These are phyloP conservation scores for Altica lythri DNA, from an alignment of 2,888 invertebrate species.

Conservation along the genomic window DNA sequence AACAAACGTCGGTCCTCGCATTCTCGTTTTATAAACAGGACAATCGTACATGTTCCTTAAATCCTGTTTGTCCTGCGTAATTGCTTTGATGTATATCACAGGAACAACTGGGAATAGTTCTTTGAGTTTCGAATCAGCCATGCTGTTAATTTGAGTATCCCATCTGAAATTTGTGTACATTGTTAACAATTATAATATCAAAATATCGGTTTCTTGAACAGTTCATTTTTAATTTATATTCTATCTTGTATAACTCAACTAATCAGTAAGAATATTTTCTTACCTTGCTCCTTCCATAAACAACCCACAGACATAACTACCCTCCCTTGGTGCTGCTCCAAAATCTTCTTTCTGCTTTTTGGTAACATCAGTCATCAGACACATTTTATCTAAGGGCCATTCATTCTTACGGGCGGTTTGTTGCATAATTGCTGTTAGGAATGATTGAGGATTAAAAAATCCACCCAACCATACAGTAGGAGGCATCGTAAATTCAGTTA, in stretches of 20 bases:
- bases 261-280: constrained; percentile 8
- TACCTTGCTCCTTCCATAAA: constrained; percentile 86
- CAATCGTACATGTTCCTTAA: constrained; percentile 86
- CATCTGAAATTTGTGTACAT: constrained; percentile 63
- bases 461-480: constrained; percentile 91
- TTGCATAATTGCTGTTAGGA: constrained; percentile 96
- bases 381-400: constrained; percentile 96
- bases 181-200: not conserved
- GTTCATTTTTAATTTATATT: not conserved
- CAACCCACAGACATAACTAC: constrained; percentile 86
- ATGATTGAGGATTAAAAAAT: constrained; percentile 96
- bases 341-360: constrained; percentile 87
- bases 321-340: constrained; percentile 84
- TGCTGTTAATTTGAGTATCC: constrained; percentile 78
- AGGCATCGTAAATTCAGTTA: constrained; percentile 84
- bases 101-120: constrained; percentile 91
- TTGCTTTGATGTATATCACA: constrained; percentile 84
- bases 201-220: not conserved
- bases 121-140: constrained; percentile 84
- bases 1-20: constrained; percentile 89
- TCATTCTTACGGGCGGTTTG: constrained; percentile 94
- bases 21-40: constrained; percentile 89
- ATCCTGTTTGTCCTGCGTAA: constrained; percentile 89
- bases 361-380: constrained; percentile 91
- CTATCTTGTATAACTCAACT: not conserved